phyloP scores from a whole-genome alignment of 2,888 invertebrate genomes.

The Caenorhabditis sinica region DNA sequence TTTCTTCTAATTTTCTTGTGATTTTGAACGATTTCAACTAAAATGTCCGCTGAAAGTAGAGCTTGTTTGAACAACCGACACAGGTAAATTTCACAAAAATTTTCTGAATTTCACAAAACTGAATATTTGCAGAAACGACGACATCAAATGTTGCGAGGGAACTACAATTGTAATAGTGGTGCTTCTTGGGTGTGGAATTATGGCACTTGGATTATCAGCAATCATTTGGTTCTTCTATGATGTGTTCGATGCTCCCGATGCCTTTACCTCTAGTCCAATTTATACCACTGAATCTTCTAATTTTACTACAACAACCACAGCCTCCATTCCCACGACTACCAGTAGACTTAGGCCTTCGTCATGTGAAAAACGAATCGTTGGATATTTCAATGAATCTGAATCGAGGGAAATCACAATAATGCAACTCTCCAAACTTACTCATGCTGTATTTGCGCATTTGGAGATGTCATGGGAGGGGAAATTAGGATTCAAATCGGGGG shows the following conservation, averaged over 20 bases:
- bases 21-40: no score
- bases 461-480: not conserved
- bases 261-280: not conserved
- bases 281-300: not conserved
- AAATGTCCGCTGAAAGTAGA: not conserved
- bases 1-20: not conserved
- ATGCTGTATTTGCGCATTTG: not conserved
- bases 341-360: not conserved
- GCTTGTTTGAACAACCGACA: no score
- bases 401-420: not conserved
- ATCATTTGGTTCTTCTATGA: not conserved
- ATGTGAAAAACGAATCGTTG: slow-evolving; percentile 3
- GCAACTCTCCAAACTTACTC: not conserved
- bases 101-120: no score
- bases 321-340: not conserved
- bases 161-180: not conserved
- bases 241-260: not conserved
- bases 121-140: not conserved
- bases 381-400: not conserved
- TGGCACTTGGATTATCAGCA: not conserved
- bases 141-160: not conserved
- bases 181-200: not conserved
- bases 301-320: not conserved
- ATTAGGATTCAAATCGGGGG: not conserved
- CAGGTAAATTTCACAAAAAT: no score